Conservation (phyloP, 2,888 invertebrate genomes). For the Prosopocoilus inquinatus region DNA sequence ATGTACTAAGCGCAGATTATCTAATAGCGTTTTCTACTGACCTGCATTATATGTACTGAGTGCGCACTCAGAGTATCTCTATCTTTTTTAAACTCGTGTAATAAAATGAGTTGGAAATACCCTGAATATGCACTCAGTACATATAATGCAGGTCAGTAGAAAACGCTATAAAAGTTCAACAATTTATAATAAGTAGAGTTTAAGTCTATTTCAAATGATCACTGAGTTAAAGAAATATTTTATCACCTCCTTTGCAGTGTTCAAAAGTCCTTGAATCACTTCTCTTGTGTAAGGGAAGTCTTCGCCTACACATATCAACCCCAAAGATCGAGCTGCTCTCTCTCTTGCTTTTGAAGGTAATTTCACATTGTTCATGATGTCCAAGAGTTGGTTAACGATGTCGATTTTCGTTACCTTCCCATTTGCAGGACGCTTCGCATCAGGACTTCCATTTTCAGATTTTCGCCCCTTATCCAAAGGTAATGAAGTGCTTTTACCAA, state of each 20-base stretch:
- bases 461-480: slow-evolving; percentile 59
- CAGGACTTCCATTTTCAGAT: slow-evolving; percentile 50
- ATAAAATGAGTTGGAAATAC: too few relatives aligned
- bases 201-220: neutral
- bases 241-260: slow-evolving; percentile 73
- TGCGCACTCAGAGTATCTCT: too few relatives aligned
- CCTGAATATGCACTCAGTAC: too few relatives aligned
- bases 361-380: slow-evolving; percentile 70
- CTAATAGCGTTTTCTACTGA: too few relatives aligned
- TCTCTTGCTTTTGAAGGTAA: slow-evolving; percentile 72
- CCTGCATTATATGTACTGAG: too few relatives aligned
- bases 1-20: too few relatives aligned
- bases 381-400: slow-evolving; percentile 68
- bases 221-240: neutral
- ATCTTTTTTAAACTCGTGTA: too few relatives aligned
- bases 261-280: slow-evolving; percentile 72
- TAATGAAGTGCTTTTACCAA: slow-evolving; percentile 67
- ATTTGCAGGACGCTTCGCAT: slow-evolving; percentile 45
- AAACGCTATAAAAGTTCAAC: too few relatives aligned
- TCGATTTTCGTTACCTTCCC: slow-evolving; percentile 61
- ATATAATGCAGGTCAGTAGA: too few relatives aligned
- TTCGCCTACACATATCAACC: slow-evolving; percentile 82
- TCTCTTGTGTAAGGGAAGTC: slow-evolving; percentile 72
- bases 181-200: neutral
- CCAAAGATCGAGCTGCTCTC: slow-evolving; percentile 72